Conservation (phyloP, 2,113 vertebrate genomes). For the Recurvirostra avosetta region DNA sequence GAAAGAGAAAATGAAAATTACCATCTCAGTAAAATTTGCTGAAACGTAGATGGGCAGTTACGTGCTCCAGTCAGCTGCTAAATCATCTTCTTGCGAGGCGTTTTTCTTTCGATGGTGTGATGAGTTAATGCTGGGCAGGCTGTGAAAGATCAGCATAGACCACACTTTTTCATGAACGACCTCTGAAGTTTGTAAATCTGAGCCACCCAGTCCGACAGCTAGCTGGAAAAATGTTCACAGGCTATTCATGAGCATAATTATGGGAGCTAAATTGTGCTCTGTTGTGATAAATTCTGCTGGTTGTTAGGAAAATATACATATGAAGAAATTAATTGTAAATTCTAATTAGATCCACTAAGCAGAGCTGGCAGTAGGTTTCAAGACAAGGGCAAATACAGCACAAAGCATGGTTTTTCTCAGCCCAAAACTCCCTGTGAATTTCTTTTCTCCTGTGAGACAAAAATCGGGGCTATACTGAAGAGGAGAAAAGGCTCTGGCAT, state of each 20-base stretch:
- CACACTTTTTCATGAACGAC: not conserved
- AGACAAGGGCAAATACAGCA: not conserved
- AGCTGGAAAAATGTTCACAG: not conserved
- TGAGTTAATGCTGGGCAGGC: not conserved
- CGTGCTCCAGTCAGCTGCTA: accelerated
- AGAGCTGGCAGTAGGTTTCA: not conserved
- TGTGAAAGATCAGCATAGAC: not conserved
- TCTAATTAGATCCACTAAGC: not conserved
- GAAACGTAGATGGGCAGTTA: not conserved
- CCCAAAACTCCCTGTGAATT: not conserved
- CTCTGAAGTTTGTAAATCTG: not conserved
- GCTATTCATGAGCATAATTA: not conserved
- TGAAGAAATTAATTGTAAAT: not conserved
- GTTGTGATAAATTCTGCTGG: not conserved
- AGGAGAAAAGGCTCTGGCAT: not conserved
- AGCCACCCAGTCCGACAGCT: not conserved
- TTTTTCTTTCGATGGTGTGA: not conserved
- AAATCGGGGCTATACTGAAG: not conserved
- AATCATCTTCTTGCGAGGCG: accelerated
- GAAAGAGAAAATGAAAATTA: not conserved
- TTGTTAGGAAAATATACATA: not conserved
- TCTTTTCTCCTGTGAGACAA: not conserved
- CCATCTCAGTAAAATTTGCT: not conserved
- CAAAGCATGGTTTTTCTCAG: not conserved
- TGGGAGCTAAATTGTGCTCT: not conserved